A percentile compares a stretch with the other conserved stretches of the same genome.
These are phyloP conservation scores for Thryonomys swinderianus DNA, from an alignment of 2,113 vertebrate genomes.

Conservation along the genomic window DNA sequence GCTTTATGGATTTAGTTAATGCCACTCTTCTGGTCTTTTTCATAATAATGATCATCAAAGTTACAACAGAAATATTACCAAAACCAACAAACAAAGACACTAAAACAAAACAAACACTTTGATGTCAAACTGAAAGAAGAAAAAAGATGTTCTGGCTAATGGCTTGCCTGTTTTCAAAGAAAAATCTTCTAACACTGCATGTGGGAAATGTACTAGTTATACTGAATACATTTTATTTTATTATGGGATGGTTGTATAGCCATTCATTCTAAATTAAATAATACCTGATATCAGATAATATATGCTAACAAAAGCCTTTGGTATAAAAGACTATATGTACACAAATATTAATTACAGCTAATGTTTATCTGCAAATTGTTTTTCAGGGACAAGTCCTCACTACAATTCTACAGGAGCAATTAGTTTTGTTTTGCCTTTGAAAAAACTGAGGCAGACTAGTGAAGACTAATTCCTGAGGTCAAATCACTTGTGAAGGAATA, in stretches of 20 bases:
- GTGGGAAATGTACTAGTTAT: neutral
- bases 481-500: conserved; percentile 12
- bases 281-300: neutral
- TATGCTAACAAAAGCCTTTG: neutral
- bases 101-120: neutral
- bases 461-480: neutral
- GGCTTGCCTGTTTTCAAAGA: conserved; percentile 12
- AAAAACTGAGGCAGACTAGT: neutral
- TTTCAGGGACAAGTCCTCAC: neutral
- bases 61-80: conserved; percentile 41
- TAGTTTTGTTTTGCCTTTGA: neutral
- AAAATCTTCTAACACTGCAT: neutral
- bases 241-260: neutral
- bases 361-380: neutral
- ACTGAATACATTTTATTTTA: neutral
- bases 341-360: neutral
- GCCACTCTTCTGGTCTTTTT: conserved; percentile 56
- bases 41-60: conserved; percentile 47
- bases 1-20: conserved; percentile 54
- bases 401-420: neutral
- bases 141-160: neutral
- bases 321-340: neutral
- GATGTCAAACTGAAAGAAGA: conserved; percentile 34
- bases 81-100: neutral
- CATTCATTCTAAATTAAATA: conserved; percentile 4